Base-by-base conservation (phyloP, 2,888 invertebrate genomes). In the Agriotes lineatus region DNA sequence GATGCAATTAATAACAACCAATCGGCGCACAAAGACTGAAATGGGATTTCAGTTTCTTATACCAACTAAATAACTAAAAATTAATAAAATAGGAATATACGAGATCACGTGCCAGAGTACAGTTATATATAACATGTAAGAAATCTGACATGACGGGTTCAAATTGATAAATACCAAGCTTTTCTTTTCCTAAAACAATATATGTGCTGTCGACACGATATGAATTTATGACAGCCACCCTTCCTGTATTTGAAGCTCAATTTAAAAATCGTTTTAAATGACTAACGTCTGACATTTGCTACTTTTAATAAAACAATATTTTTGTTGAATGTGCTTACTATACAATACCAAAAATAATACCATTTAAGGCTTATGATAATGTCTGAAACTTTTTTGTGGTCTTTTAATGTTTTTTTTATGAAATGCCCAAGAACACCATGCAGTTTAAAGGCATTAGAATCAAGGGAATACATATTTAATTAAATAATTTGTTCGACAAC, bases 101-200 rank as follows among this genome's bases (percentile, higher is more conserved):
- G 18, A 18, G n/a, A 42, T 39, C 37, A 39, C 37, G 42, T 42
- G 42, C 42, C 12, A 16, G 42, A 9, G 14, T 16, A 42, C 48
- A 4, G 48, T 48, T 14, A 12, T 42, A 48, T 22, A 25, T 48
- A 48, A 48, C 20, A 48, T 48, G 14, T 22, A 48, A 48, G 48
- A 48, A 48, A 48, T 3, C 45, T 7, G 9, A n/a, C n/a, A n/a
- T n/a, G n/a, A 18, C 19, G 10, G 19, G 19, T 14, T 48, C 25
- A 48, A 25, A 48, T 48, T 48, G 22, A 48, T 48, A 48, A 48
- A 48, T 48, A 22, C 19, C 45, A n/a, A 1, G 45, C 48, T 12
- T 48, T 48, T 14, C 12, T 6, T 48, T 48, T 48, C 14, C 25
- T 12, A 48, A 48, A 25, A 22, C 25, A 25, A 48, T 48, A 25